phyloP scores from a whole-genome alignment of 2,113 vertebrate species.

The Crotophaga sulcirostris region DNA sequence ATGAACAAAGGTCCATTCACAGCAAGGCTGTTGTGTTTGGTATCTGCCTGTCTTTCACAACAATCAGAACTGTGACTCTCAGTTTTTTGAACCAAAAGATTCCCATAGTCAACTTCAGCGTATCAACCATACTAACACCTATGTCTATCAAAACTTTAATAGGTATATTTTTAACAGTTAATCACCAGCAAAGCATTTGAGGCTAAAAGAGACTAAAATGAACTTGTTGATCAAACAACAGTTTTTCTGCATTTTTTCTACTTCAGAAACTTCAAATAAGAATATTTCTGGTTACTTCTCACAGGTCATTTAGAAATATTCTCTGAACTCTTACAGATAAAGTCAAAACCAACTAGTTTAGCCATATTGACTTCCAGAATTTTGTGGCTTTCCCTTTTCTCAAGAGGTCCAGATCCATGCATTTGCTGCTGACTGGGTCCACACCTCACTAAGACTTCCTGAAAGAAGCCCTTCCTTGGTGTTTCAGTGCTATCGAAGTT shows the following conservation, averaged over 20 bases:
- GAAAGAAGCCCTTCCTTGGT: not conserved
- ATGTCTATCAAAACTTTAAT: not conserved
- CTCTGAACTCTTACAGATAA: not conserved
- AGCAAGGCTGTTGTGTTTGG: not conserved
- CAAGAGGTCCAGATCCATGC: not conserved
- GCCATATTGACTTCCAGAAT: too few relatives aligned
- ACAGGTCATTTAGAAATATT: not conserved
- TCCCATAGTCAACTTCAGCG: not conserved
- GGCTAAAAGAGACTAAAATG: not conserved
- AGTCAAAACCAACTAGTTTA: not conserved
- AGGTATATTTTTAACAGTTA: not conserved
- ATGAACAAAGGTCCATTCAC: not conserved
- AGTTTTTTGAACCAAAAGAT: not conserved
- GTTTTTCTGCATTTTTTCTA: not conserved
- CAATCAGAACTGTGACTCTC: not conserved
- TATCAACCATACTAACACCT: not conserved
- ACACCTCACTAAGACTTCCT: not conserved
- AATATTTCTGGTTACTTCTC: not conserved
- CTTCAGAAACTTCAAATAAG: not conserved
- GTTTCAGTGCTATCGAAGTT: not conserved
- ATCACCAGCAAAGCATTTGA: not conserved
- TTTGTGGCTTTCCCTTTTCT: not conserved
- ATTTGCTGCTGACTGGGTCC: not conserved
- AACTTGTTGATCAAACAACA: not conserved
- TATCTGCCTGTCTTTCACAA: not conserved